phyloP scores from a whole-genome alignment of 2,888 invertebrate genomes.

The Pseudolycoriella hygida region DNA sequence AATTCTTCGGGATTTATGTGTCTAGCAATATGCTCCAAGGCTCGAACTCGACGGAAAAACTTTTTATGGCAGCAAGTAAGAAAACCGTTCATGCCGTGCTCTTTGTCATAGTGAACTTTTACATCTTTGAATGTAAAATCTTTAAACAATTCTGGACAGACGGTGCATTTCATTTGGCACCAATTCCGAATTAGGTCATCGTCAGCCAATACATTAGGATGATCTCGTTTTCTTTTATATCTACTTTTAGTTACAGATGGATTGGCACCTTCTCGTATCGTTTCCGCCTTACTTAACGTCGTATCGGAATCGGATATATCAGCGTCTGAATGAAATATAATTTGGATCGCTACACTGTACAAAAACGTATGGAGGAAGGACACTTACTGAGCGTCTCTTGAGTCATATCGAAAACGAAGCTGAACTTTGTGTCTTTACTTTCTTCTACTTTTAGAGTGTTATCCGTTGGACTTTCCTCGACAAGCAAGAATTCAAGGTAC shows the following conservation, averaged over 20 bases:
- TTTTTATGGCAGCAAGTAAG: not conserved
- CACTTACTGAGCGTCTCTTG: too few species aligned
- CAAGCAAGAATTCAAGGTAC: not conserved
- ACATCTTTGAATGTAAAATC: not conserved
- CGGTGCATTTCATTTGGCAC: not conserved
- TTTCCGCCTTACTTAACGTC: not conserved
- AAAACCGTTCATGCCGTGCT: not conserved
- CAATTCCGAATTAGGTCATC: not conserved
- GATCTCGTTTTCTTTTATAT: not conserved
- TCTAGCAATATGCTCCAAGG: not conserved
- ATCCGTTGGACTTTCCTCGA: not conserved
- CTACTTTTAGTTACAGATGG: not conserved
- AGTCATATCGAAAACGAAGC: not conserved
- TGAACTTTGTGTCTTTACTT: not conserved
- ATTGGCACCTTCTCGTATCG: not conserved
- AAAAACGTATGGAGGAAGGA: too few species aligned
- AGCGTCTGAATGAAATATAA: too few species aligned
- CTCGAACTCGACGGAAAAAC: not conserved
- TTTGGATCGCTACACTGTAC: too few species aligned
- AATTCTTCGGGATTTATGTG: not conserved
- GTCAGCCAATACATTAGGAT: not conserved
- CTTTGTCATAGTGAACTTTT: not conserved
- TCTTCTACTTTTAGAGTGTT: not conserved
- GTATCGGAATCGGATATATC: too few species aligned
- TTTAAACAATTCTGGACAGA: not conserved